These are phyloP conservation scores for Pteromalus puparum DNA, from an alignment of 1,140 invertebrate genomes.

Conservation along the genomic window DNA sequence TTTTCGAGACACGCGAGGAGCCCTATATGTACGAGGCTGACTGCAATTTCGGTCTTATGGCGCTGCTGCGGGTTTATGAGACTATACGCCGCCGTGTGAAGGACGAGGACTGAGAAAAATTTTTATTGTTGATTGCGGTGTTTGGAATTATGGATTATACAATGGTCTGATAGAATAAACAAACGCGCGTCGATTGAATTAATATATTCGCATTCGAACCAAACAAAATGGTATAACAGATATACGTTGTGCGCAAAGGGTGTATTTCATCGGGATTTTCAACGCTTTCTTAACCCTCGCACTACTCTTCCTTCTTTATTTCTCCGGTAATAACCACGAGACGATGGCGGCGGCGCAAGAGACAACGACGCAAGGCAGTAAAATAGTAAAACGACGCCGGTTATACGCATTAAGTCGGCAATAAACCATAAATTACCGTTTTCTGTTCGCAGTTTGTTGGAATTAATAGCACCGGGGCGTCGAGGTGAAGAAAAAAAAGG, in stretches of 20 bases:
- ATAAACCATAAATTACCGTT: conserved; percentile 49
- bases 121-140: background rate
- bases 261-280: background rate
- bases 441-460: conserved; percentile 45
- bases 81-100: no score
- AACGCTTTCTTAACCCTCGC: background rate
- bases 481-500: background rate
- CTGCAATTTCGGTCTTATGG: conserved; percentile 5
- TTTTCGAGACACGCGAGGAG: background rate
- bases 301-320: background rate
- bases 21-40: background rate
- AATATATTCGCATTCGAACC: background rate
- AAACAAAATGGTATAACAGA: background rate
- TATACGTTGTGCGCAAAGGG: no score
- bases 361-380: background rate
- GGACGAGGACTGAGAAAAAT: background rate
- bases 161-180: no score
- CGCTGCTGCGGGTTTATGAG: background rate
- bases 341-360: background rate
- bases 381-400: conserved; percentile 33
- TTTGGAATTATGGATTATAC: no score
- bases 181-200: no score
- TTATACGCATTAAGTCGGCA: conserved; percentile 28
- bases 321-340: conserved; percentile 17
- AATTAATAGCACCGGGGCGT: conserved; percentile 33